Conservation (phyloP, 2,113 vertebrate species). For the Geococcyx californianus region DNA sequence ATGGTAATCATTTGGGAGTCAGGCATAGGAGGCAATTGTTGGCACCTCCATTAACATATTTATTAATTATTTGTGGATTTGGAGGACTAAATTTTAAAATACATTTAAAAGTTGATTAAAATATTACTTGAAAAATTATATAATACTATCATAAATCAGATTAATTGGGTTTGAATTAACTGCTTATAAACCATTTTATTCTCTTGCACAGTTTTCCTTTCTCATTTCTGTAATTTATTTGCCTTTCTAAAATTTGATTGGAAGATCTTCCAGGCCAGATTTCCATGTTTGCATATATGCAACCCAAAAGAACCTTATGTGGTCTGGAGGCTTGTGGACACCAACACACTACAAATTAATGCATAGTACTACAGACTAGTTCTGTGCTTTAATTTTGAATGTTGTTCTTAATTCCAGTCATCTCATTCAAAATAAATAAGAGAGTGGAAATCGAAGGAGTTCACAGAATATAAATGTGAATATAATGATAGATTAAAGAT, state of each 20-base stretch:
- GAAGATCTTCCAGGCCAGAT: neutral
- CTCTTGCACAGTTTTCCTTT: neutral
- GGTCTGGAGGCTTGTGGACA: neutral
- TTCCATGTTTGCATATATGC: neutral
- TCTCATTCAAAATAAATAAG: neutral
- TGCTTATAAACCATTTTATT: neutral
- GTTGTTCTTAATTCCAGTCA: neutral
- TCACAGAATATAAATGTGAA: neutral
- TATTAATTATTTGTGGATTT: conserved; percentile 15
- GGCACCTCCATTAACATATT: neutral
- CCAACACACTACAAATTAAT: neutral
- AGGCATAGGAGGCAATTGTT: neutral
- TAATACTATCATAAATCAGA: neutral
- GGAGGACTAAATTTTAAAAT: neutral
- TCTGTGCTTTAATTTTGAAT: neutral
- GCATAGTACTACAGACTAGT: neutral
- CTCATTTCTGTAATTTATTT: conserved; percentile 10
- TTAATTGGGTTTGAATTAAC: neutral
- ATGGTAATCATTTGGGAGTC: neutral
- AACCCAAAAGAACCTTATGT: neutral
- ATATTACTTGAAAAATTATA: neutral
- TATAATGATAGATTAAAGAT: neutral
- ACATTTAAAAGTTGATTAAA: neutral
- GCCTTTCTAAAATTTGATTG: conserved; percentile 13
- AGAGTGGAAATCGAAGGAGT: neutral